These are phyloP conservation scores for Metallyticus violacea DNA, from an alignment of 2,888 invertebrate species.

Conservation along the genomic window DNA sequence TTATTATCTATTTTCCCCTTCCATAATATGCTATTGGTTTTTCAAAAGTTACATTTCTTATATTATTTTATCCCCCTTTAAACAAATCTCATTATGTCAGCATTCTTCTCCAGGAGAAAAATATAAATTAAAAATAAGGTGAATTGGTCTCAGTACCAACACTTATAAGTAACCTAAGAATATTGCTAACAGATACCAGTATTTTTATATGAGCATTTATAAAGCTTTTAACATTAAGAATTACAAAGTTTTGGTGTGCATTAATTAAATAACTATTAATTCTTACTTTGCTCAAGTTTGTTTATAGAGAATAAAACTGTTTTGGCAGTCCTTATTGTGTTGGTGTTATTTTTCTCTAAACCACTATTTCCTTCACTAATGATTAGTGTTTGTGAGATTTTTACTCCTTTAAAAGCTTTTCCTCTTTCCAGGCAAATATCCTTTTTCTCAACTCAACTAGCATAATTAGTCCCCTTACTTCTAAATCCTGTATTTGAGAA, in stretches of 20 bases:
- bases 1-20: neutral
- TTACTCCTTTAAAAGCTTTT: neutral
- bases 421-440: too few relatives aligned
- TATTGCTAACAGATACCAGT: neutral
- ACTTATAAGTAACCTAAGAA: neutral
- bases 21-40: neutral
- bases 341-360: neutral
- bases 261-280: constrained; percentile 19
- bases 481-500: neutral
- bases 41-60: neutral
- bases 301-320: neutral
- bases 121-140: neutral
- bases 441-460: neutral
- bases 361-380: neutral
- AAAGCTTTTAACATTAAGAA: neutral
- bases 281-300: constrained; percentile 21
- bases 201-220: neutral
- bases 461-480: neutral
- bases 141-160: neutral
- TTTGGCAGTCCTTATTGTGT: neutral
- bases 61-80: neutral
- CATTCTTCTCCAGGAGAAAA: neutral
- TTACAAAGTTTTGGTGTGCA: constrained; percentile 3
- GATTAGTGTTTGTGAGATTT: neutral
- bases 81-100: neutral